A percentile compares a stretch with the other conserved stretches of the same genome.
These are phyloP conservation scores for Acanthurus leucopareius DNA, from an alignment of 2,797 vertebrate genomes.

Conservation along the genomic window DNA sequence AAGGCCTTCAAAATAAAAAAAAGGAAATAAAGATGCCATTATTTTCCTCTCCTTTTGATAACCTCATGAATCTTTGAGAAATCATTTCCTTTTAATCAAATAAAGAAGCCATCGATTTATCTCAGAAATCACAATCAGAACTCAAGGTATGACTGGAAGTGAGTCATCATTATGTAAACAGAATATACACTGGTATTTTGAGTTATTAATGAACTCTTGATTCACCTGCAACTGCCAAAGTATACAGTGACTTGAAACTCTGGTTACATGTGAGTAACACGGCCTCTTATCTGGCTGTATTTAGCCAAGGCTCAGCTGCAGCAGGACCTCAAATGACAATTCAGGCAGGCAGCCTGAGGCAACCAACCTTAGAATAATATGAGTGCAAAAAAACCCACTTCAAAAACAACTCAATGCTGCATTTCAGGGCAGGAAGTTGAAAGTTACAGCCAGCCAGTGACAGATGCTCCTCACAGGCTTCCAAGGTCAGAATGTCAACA, in stretches of 20 bases:
- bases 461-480: background rate
- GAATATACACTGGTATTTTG: background rate
- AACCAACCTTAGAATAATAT: background rate
- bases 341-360: background rate
- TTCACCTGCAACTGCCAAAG: constrained; percentile 21
- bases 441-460: background rate
- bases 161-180: constrained; percentile 53
- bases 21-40: background rate
- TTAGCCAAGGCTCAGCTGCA: constrained; percentile 25
- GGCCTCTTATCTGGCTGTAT: constrained; percentile 33
- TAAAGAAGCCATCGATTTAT: background rate
- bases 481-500: background rate
- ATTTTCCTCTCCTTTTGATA: background rate
- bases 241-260: background rate
- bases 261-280: constrained; percentile 23
- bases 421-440: background rate
- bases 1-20: background rate
- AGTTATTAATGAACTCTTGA: constrained; percentile 20
- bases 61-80: background rate
- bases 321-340: background rate
- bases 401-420: background rate
- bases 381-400: background rate
- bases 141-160: background rate
- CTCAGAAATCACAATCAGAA: background rate
- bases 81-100: background rate